Base-by-base conservation (phyloP, 23 tunicate species). In the Ascidia mentula region DNA sequence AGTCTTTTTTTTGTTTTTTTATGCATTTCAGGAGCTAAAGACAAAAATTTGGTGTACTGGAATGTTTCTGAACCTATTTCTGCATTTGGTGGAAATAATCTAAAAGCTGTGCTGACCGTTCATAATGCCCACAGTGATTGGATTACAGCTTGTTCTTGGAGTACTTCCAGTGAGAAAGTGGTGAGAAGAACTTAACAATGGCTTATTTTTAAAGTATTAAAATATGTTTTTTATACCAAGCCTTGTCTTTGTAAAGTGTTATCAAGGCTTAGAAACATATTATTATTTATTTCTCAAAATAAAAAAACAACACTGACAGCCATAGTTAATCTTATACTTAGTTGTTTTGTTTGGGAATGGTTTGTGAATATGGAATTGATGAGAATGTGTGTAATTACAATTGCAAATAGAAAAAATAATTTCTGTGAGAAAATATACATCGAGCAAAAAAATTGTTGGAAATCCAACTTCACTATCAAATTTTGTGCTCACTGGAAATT, bases 61-160 rank as follows among this genome's bases (percentile, higher is more conserved):
- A 53, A 53, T 20, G 65, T 9, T 53, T 28, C 65, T n/a, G n/a
- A n/a, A 53, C 4, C 65, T 5, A 28, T 5, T 53, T 3, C 24
- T 53, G 12, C 22, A 6, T 5, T 5, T 26, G 2, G 13, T 20
- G 24, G 1, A 28, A 53, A 53, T 53, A 9, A 53, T 20, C 2
- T 28, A 5, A 6, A 9, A 53, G 28, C 65, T 53, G 65, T 20
- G 7, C 24, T 53, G 24, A 28, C 24, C 28, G 65, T 53, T 20
- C 22, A 53, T 53, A 53, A 53, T 53, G 65, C 65, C 65, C 65
- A 53, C 65, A 53, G 24, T 26, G 65, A 53, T 53, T 53, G 65
- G 65, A 53, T 53, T 20, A 53, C 65, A 5, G 13, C 65, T 20
- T 53, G 65, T 53, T 53, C 28, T 53, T 53, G 65, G 65, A 20